Conservation (phyloP, 92 coral and sea anemone species). For the Phenganax subtilis region DNA sequence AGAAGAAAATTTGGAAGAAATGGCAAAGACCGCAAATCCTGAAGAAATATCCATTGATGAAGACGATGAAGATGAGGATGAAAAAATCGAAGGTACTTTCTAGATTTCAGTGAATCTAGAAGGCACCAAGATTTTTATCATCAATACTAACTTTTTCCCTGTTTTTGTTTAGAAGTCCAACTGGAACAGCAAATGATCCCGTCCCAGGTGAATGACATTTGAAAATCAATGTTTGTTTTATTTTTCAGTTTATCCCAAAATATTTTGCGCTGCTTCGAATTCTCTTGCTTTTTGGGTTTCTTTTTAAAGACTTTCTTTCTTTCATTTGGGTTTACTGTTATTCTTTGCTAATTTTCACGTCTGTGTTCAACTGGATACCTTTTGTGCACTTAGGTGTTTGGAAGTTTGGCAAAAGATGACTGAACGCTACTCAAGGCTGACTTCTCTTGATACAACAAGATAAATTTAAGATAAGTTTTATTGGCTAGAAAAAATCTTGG, state of each 20-base stretch:
- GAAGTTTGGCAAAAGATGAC: conserved; percentile 60
- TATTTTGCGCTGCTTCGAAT: not conserved
- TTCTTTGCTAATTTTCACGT: too few species aligned
- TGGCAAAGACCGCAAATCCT: conserved; percentile 69
- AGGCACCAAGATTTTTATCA: not conserved
- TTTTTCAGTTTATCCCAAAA: not conserved
- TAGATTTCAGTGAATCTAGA: not conserved
- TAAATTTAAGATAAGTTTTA: not conserved
- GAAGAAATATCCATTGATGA: conserved; percentile 97
- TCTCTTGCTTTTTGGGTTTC: not conserved
- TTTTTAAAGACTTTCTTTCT: not conserved
- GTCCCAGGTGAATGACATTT: conserved; percentile 56
- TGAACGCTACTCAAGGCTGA: not conserved
- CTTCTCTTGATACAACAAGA: not conserved
- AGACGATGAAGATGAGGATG: conserved; percentile 84
- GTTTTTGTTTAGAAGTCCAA: conserved; percentile 62
- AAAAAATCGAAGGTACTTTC: conserved; percentile 27
- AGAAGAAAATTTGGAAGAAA: conserved; percentile 54
- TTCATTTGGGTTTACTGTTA: too few species aligned
- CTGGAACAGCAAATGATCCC: conserved; percentile 85
- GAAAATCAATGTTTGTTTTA: not conserved
- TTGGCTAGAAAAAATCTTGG: too few species aligned
- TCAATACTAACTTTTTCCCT: not conserved
- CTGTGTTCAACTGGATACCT: not conserved
- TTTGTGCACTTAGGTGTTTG: conserved; percentile 57